Evolutionary conservation across 2,888 invertebrate genomes (phyloP).

Genomic region (Teleogryllus oceanicus): DNA sequence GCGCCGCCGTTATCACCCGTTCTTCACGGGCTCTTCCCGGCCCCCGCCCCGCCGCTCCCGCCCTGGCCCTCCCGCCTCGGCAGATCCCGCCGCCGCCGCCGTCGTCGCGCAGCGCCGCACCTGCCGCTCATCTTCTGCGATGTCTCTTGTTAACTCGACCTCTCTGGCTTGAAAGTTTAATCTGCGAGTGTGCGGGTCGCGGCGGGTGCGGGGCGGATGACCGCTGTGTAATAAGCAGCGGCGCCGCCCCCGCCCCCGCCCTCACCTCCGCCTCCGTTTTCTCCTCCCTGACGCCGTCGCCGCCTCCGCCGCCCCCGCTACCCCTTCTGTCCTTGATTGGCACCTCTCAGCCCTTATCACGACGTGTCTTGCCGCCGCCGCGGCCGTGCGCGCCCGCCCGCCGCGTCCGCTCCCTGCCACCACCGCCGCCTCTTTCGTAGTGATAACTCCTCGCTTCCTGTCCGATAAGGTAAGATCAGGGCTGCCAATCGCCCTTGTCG

Average conservation of each 20-base stretch:
- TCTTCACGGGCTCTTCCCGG: not conserved
- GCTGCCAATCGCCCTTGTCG: not conserved
- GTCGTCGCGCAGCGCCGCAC: not conserved
- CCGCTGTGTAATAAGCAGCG: slow-evolving; percentile 4
- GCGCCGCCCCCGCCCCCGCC: not conserved
- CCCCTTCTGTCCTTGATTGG: not conserved
- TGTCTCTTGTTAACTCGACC: slow-evolving; percentile 6
- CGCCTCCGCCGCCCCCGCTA: not conserved
- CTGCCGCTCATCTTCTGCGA: not conserved
- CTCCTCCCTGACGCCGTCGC: not conserved
- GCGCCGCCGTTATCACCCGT: not conserved
- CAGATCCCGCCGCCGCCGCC: not conserved
- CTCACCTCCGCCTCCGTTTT: not conserved
- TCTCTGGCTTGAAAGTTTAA: slow-evolving; percentile 1
- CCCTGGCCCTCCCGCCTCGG: not conserved
- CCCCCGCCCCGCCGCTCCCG: not conserved
- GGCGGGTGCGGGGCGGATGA: not conserved
- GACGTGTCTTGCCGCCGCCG: not conserved
- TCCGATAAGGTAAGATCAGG: slow-evolving; percentile 10
- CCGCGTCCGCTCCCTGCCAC: not conserved
- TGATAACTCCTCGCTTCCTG: not conserved
- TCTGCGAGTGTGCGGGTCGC: slow-evolving; percentile 18
- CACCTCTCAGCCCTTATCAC: not conserved
- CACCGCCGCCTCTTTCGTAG: not conserved
- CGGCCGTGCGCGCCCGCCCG: not conserved